Conservation (phyloP, 2,113 vertebrate species). For the Aegithalos caudatus region DNA sequence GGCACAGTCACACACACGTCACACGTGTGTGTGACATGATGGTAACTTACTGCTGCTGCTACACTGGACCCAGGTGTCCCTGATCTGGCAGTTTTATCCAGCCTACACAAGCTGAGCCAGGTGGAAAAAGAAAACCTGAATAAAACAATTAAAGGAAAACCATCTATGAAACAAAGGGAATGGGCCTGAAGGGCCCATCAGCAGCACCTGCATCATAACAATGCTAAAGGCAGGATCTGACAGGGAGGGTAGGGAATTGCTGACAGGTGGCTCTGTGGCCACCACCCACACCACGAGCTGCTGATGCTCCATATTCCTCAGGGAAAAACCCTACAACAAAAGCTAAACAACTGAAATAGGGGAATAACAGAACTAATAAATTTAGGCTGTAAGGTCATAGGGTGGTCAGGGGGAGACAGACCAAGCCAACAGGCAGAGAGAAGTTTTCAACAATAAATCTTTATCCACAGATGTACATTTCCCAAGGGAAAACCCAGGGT, state of each 20-base stretch:
- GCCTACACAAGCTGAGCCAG: neutral
- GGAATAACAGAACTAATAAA: neutral
- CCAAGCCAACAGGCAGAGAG: neutral
- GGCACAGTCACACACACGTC: too few species aligned
- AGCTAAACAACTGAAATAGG: neutral
- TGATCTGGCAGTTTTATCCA: neutral
- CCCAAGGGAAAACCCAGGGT: neutral
- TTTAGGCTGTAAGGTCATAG: neutral
- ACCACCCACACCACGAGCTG: neutral
- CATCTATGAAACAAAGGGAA: neutral
- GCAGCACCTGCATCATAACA: neutral
- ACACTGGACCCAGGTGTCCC: neutral
- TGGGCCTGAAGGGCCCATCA: neutral
- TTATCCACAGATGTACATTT: neutral
- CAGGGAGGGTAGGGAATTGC: accelerated
- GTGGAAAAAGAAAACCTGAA: neutral
- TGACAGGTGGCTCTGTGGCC: neutral
- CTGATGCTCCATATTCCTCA: neutral
- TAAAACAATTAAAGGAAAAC: neutral
- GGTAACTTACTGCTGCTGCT: accelerated
- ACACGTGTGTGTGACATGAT: too few species aligned
- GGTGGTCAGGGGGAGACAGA: neutral
- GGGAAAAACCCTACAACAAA: neutral
- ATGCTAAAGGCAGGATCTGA: neutral
- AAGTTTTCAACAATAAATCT: neutral